A percentile compares a stretch with the other conserved stretches of the same genome.
Conservation (phyloP, 1,140 invertebrate species). For the Papilio glaucus region DNA sequence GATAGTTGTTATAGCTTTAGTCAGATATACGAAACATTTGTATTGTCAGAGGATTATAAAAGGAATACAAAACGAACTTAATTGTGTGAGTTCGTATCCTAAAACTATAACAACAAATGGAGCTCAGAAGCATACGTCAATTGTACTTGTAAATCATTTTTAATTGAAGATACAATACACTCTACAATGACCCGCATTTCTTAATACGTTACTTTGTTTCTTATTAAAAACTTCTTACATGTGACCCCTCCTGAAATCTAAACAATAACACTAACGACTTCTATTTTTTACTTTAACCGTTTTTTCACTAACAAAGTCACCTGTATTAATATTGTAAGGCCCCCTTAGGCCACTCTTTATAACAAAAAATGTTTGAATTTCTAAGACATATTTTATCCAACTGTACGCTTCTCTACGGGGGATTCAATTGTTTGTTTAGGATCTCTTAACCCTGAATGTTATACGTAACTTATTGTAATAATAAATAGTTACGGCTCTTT, state of each 20-base stretch:
- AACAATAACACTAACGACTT: slow-evolving; percentile 19
- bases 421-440: slow-evolving; percentile 33
- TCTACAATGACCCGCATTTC: neutral
- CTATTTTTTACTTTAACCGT: slow-evolving; percentile 10
- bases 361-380: slow-evolving; percentile 27
- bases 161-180: too few relatives aligned
- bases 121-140: too few relatives aligned
- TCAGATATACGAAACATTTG: neutral
- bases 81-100: too few relatives aligned
- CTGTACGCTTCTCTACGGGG: slow-evolving; percentile 23
- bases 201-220: neutral
- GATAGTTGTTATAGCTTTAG: neutral
- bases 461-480: slow-evolving; percentile 32
- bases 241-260: neutral
- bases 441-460: slow-evolving; percentile 33
- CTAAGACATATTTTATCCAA: slow-evolving; percentile 20
- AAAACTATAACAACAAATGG: too few relatives aligned
- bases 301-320: neutral
- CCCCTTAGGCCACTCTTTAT: too few relatives aligned
- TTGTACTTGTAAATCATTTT: too few relatives aligned
- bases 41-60: too few relatives aligned
- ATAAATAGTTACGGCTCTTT: slow-evolving; percentile 34
- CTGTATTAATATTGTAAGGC: slow-evolving; percentile 27
- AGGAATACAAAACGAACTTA: too few relatives aligned
- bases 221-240: neutral